Conservation (phyloP, 1,140 invertebrate genomes). For the Tetramorium simillimum region DNA sequence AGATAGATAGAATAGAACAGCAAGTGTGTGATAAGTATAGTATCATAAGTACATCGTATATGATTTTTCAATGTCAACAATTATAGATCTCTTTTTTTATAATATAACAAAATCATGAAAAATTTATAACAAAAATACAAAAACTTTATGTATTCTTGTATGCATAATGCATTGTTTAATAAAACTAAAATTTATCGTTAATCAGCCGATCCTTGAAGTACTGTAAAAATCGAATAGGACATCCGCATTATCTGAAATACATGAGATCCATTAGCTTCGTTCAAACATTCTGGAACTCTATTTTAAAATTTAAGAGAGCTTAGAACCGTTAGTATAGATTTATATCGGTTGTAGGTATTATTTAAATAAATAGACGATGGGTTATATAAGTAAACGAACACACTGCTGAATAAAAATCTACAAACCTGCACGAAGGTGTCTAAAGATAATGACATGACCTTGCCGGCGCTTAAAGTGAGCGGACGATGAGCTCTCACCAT, state of each 20-base stretch:
- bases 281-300: neutral
- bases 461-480: constrained; percentile 83
- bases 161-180: constrained; percentile 14
- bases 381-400: neutral
- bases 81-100: neutral
- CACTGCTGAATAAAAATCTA: neutral
- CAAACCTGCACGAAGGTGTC: constrained; percentile 69
- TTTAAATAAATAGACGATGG: neutral
- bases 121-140: constrained; percentile 1
- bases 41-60: neutral
- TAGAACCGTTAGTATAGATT: neutral
- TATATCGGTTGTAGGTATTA: neutral
- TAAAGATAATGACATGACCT: constrained; percentile 83
- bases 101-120: neutral
- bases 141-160: constrained; percentile 37
- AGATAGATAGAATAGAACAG: neutral
- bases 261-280: constrained; percentile 9
- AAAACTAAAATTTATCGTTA: neutral
- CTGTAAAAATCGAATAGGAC: constrained; percentile 77
- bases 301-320: neutral
- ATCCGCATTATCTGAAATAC: constrained; percentile 73
- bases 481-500: constrained; percentile 84
- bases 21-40: neutral
- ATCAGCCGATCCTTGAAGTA: constrained; percentile 69
- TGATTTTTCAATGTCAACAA: neutral